Evolutionary conservation across 2,797 vertebrate species (phyloP).

Genomic region (Chaetophractus vellerosus): DNA sequence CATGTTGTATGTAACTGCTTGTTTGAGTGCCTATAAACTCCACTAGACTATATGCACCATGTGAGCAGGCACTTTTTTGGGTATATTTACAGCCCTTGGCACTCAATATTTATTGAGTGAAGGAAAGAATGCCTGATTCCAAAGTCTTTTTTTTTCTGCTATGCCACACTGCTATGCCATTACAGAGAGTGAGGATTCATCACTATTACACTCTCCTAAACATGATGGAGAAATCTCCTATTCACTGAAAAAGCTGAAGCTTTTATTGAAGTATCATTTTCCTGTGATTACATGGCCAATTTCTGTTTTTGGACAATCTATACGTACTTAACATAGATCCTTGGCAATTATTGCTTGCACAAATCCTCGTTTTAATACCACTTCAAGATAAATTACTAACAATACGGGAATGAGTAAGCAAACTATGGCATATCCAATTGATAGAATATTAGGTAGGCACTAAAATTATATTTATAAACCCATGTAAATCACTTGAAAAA

Average conservation of each 20-base stretch:
- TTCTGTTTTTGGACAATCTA: background rate
- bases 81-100: conserved; percentile 16
- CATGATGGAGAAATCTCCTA: conserved; percentile 48
- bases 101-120: conserved; percentile 46
- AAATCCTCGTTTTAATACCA: conserved; percentile 67
- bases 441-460: conserved; percentile 46
- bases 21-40: conserved; percentile 20
- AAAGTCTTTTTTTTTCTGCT: conserved; percentile 16
- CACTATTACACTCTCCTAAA: conserved; percentile 13
- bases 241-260: conserved; percentile 52
- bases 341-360: conserved; percentile 57
- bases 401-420: background rate
- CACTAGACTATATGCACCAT: background rate
- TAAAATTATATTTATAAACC: conserved; percentile 64
- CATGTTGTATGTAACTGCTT: conserved; percentile 1
- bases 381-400: conserved; percentile 64
- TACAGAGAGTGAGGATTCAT: conserved; percentile 44
- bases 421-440: background rate
- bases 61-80: conserved; percentile 39
- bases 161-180: background rate
- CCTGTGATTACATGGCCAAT: conserved; percentile 34
- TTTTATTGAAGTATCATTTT: conserved; percentile 61
- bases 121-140: conserved; percentile 56
- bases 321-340: conserved; percentile 57
- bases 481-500: conserved; percentile 67